These are phyloP conservation scores for Callionymus lyra DNA, from an alignment of 2,113 vertebrate genomes.

Conservation along the genomic window DNA sequence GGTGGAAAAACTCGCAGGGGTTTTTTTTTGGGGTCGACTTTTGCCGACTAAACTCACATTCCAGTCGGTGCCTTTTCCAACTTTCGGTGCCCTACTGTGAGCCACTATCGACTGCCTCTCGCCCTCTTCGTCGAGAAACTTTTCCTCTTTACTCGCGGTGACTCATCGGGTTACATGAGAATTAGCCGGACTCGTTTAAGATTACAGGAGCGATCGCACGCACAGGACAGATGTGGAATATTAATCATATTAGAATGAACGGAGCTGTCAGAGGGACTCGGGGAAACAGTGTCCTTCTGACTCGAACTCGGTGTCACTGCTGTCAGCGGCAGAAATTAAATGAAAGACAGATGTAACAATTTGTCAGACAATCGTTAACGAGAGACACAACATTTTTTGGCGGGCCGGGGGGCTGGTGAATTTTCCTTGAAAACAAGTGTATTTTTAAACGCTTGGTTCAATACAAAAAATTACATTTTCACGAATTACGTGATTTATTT, in stretches of 20 bases:
- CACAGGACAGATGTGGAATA: slow-evolving; percentile 48
- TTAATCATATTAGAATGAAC: slow-evolving; percentile 52
- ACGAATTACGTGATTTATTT: too few relatives aligned
- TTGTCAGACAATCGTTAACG: background rate
- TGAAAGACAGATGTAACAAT: slow-evolving; percentile 12
- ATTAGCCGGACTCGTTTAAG: slow-evolving; percentile 40
- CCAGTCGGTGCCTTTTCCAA: slow-evolving; percentile 15
- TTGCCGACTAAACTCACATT: slow-evolving; percentile 20
- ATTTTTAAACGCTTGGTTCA: too few relatives aligned
- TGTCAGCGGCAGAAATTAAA: slow-evolving; percentile 13
- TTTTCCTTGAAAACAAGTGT: too few relatives aligned
- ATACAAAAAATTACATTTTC: too few relatives aligned
- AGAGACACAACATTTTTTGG: too few relatives aligned
- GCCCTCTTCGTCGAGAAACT: slow-evolving; percentile 22
- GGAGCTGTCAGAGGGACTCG: slow-evolving; percentile 51
- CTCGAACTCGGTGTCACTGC: slow-evolving; percentile 7
- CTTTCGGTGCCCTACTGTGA: slow-evolving; percentile 30
- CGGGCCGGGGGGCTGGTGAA: too few relatives aligned
- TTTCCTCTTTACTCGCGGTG: slow-evolving; percentile 35
- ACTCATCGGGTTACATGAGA: slow-evolving; percentile 34
- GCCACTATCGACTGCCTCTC: slow-evolving; percentile 24
- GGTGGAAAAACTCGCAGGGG: too few relatives aligned
- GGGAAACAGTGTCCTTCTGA: slow-evolving; percentile 11
- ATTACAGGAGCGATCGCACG: slow-evolving; percentile 30
- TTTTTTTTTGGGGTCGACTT: slow-evolving; percentile 47